Percentiles rank a stretch among this genome's conserved stretches.
Evolutionary conservation across 2,797 vertebrate species (phyloP).

Genomic region (Onychomys leucogaster): DNA sequence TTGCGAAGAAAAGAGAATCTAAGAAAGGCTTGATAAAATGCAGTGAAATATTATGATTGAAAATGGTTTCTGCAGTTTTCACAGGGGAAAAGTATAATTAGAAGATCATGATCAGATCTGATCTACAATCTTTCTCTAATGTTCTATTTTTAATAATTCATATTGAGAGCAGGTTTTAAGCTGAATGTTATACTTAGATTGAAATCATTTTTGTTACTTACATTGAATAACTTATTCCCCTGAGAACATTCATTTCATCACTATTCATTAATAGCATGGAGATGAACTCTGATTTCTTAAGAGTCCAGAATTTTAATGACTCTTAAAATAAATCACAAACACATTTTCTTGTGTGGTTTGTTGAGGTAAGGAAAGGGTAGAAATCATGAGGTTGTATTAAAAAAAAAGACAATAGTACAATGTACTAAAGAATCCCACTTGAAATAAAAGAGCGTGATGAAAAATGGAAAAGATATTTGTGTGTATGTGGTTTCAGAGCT

Average conservation of each 20-base stretch:
- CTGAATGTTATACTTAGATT: neutral
- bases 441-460: neutral
- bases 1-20: neutral
- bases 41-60: neutral
- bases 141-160: slow-evolving; percentile 26
- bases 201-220: slow-evolving; percentile 47
- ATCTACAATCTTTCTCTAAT: slow-evolving; percentile 4
- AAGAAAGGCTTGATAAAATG: neutral
- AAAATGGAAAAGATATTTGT: neutral
- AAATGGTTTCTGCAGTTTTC: slow-evolving; percentile 19
- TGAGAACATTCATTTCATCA: slow-evolving; percentile 16
- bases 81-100: slow-evolving; percentile 14
- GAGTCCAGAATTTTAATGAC: neutral
- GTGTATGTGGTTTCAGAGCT: neutral
- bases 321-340: neutral
- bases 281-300: neutral
- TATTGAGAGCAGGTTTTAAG: neutral
- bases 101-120: neutral
- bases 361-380: neutral
- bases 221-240: neutral
- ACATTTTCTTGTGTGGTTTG: neutral
- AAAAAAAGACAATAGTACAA: neutral
- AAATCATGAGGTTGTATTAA: neutral
- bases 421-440: neutral
- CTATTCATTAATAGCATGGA: neutral